Conservation (phyloP, 2,888 invertebrate species). For the Callinectes sapidus region DNA sequence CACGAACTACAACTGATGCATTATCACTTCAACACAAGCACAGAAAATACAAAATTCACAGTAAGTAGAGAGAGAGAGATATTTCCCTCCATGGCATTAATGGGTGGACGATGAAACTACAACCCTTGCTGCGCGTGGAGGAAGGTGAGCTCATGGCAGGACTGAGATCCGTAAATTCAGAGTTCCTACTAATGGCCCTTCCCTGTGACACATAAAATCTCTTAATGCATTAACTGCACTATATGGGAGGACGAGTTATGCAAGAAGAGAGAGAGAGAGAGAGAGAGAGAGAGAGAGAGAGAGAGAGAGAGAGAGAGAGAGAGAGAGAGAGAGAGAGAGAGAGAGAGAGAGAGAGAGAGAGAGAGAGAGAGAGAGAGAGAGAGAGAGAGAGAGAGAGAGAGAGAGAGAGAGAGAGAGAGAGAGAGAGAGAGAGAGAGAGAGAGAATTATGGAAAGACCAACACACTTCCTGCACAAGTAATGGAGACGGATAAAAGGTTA, state of each 20-base stretch:
- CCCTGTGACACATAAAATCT: slow-evolving; percentile 8
- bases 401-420: neutral
- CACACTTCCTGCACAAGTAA: neutral
- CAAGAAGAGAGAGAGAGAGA: neutral
- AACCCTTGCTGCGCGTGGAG: neutral
- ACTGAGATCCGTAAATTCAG: slow-evolving; percentile 6
- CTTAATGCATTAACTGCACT: slow-evolving; percentile 27
- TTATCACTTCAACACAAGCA: neutral
- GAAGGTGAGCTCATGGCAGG: neutral
- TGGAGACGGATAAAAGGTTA: neutral
- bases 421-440: no score
- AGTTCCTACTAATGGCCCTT: neutral
- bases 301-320: slow-evolving; percentile 5
- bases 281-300: neutral
- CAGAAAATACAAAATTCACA: neutral
- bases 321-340: neutral
- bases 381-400: neutral
- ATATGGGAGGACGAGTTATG: neutral
- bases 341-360: neutral
- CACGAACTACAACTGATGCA: neutral
- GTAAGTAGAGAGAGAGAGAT: no score
- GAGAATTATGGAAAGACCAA: neutral
- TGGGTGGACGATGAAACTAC: neutral
- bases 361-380: neutral
- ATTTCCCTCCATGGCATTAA: neutral